phyloP scores from a whole-genome alignment of 2,888 invertebrate species.

The Deilephila porcellus region DNA sequence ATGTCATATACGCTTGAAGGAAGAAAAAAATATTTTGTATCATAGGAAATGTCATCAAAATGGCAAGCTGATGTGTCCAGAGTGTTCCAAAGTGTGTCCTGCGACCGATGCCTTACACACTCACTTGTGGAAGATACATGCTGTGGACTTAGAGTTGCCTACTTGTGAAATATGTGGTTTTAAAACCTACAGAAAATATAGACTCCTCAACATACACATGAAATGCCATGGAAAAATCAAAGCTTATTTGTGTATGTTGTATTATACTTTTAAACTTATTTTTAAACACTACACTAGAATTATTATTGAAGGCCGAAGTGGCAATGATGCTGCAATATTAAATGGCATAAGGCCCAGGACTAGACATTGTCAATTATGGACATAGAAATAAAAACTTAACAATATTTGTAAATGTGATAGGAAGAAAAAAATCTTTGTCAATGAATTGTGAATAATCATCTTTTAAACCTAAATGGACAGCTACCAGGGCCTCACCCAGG shows the following conservation, averaged over 20 bases:
- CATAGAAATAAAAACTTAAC: too few species aligned
- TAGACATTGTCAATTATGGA: background rate
- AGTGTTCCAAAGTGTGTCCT: conserved; percentile 85
- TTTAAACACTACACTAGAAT: background rate
- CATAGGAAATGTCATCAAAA: conserved; percentile 87
- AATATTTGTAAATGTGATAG: too few species aligned
- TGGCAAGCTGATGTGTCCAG: conserved; percentile 84
- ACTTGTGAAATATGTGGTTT: conserved; percentile 90
- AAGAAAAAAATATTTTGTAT: conserved; percentile 85
- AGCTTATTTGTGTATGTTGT: conserved; percentile 82
- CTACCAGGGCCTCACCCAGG: too few species aligned
- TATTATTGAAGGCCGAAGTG: background rate
- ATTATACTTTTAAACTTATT: background rate
- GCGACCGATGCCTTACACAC: conserved; percentile 89
- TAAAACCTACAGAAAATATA: conserved; percentile 88
- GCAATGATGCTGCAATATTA: background rate
- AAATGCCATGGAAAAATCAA: conserved; percentile 89
- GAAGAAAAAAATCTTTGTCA: too few species aligned
- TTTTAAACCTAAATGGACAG: too few species aligned
- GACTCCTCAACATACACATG: conserved; percentile 89
- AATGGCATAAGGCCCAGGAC: background rate
- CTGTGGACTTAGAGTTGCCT: conserved; percentile 91
- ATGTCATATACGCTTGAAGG: conserved; percentile 85
- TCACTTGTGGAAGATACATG: conserved; percentile 92
- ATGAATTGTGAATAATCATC: too few species aligned